Conservation (phyloP, 2,113 vertebrate species). For the Cnemophilus loriae region DNA sequence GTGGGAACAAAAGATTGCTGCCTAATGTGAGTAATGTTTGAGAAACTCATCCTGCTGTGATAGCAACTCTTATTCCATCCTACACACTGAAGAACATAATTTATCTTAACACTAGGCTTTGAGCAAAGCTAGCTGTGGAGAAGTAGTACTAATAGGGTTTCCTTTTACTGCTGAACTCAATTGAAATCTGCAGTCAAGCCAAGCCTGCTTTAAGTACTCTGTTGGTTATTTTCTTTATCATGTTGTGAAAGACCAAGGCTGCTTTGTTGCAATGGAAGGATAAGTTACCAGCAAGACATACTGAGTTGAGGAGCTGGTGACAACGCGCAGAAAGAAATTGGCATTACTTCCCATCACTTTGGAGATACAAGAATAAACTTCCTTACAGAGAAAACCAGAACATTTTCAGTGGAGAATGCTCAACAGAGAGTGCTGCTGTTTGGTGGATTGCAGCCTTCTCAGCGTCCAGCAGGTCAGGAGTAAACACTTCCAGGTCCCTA, state of each 20-base stretch:
- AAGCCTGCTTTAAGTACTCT: slow-evolving; percentile 1
- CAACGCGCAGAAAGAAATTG: background rate
- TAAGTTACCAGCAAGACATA: slow-evolving; percentile 26
- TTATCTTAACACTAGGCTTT: slow-evolving; percentile 13
- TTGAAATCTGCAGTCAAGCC: background rate
- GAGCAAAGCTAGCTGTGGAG: slow-evolving; percentile 1
- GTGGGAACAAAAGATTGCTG: background rate
- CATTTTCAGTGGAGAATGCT: background rate
- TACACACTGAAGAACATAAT: slow-evolving; percentile 1
- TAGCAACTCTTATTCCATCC: background rate
- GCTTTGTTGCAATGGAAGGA: background rate
- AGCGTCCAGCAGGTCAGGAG: background rate
- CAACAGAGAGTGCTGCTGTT: background rate
- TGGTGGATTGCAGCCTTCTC: background rate
- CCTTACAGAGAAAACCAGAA: background rate
- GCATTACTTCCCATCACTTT: background rate
- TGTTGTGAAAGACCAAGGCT: slow-evolving; percentile 28
- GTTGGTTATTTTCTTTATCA: slow-evolving; percentile 39
- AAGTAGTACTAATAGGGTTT: background rate
- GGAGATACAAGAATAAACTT: background rate
- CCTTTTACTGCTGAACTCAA: background rate
- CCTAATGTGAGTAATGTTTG: background rate
- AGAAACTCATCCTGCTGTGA: background rate
- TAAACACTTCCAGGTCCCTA: background rate
- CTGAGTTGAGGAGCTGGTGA: slow-evolving; percentile 30